Evolutionary conservation across 2,888 invertebrate species (phyloP).

Genomic region (Apeira syringaria): DNA sequence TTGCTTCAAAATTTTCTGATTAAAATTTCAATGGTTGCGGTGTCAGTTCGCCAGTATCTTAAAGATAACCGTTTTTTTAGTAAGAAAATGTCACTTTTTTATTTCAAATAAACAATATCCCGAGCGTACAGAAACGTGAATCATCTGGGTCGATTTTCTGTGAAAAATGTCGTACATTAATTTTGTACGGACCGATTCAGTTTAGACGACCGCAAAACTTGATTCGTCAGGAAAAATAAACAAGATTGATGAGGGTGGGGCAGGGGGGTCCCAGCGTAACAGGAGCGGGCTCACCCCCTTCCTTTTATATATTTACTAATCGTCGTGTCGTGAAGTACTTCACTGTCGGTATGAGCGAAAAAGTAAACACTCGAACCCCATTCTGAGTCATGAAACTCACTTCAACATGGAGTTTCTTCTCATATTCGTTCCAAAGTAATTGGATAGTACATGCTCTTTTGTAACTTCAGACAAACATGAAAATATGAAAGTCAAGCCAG

Average conservation of each 20-base stretch:
- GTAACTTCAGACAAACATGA: background rate
- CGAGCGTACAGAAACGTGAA: conserved; percentile 12
- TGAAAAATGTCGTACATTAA: conserved; percentile 41
- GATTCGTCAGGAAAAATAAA: conserved; percentile 51
- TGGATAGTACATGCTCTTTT: conserved; percentile 19
- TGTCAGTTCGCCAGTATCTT: too few relatives aligned
- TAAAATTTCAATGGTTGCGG: too few relatives aligned
- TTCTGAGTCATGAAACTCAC: conserved; percentile 37
- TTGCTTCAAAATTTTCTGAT: too few relatives aligned
- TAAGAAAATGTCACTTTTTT: too few relatives aligned
- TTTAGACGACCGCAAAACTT: conserved; percentile 41
- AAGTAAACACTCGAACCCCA: conserved; percentile 29
- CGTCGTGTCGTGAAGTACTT: conserved; percentile 9
- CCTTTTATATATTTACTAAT: conserved; percentile 22
- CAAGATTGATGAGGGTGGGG: conserved; percentile 39
- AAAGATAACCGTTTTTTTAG: too few relatives aligned
- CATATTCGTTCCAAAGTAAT: conserved; percentile 24
- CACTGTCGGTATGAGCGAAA: conserved; percentile 16
- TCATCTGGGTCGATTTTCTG: conserved; percentile 32
- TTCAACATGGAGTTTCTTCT: conserved; percentile 29
- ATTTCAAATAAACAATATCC: background rate
- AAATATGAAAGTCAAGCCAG: background rate
- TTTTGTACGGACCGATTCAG: conserved; percentile 40
- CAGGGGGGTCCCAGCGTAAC: conserved; percentile 17
- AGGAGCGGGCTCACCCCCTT: conserved; percentile 15